These are phyloP conservation scores for Mola mola DNA, from an alignment of 2,113 vertebrate genomes.

Conservation along the genomic window DNA sequence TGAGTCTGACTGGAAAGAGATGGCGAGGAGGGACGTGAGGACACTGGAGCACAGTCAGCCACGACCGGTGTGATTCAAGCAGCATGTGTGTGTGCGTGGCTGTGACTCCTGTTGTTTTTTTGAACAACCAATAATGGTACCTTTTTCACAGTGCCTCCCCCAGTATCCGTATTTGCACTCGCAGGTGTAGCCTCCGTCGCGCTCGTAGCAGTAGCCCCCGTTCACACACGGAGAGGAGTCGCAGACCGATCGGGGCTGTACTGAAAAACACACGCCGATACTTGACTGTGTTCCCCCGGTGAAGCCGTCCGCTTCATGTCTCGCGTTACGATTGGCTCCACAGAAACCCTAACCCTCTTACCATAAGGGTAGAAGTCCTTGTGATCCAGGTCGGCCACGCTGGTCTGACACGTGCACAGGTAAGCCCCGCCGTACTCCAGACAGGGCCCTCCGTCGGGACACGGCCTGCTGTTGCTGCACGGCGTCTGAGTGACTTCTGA, in stretches of 20 bases:
- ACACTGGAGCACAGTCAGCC: too few species aligned
- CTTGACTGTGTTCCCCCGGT: conserved; percentile 74
- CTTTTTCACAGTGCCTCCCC: conserved; percentile 93
- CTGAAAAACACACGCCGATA: conserved; percentile 84
- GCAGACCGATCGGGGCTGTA: conserved; percentile 90
- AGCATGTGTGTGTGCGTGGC: too few species aligned
- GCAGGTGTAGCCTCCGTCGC: conserved; percentile 88
- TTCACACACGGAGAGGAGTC: conserved; percentile 97
- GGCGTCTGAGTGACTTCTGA: conserved; percentile 93
- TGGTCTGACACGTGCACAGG: conserved; percentile 93
- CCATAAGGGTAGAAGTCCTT: conserved; percentile 86
- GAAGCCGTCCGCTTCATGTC: too few species aligned
- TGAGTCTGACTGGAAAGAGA: conserved; percentile 87
- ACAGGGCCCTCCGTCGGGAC: conserved; percentile 92
- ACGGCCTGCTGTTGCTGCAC: conserved; percentile 91
- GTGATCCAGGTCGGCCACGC: conserved; percentile 76
- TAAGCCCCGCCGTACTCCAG: conserved; percentile 93
- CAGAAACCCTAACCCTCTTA: conserved; percentile 57
- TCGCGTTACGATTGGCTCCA: conserved; percentile 33
- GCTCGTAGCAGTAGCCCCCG: conserved; percentile 90
- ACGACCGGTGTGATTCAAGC: conserved; percentile 56
- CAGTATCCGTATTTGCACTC: conserved; percentile 90
- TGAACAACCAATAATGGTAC: conserved; percentile 72
- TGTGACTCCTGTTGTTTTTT: too few species aligned
- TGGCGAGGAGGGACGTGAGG: conserved; percentile 8